Base-by-base conservation (phyloP, 1,140 invertebrate species). In the Leguminivora glycinivorella region DNA sequence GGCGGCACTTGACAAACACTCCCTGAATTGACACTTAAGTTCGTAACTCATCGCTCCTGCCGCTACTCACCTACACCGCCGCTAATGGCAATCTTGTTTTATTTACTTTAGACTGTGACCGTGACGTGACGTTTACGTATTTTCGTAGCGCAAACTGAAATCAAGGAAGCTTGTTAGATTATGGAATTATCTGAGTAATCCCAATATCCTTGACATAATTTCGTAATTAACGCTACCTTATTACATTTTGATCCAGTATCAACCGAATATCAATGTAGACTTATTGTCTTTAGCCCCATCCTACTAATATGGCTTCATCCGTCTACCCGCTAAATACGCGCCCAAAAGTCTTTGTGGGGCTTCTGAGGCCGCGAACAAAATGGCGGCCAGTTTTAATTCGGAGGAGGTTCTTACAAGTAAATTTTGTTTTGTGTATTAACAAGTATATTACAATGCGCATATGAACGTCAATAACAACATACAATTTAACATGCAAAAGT, bases 21-120 rank as follows among this genome's bases (percentile, higher is more conserved):
- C 72, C 78, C 78, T 73, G 73, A 82, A 87, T 84, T 85, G 85
- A 87, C 83, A 87, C 81, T 84, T 75, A 82, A 85, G 80, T 77
- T 82, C 80, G 73, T 82, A 83, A 82, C 77, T 83, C 75, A 81
- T 83, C 83, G 76, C 74, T 70, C 58, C 72, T 67, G 69, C 70
- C 72, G 38, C 70, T 67, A 73, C 71, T 70, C 70, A 56, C 72
- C 67, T 66, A 68, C 26, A n/a, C 52, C 68, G 26, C 17, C 52
- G 58, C 76, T 76, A 79, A 79, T 79, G 69, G 74, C 72, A 72
- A 74, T 73, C 73, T 75, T 63, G 26, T 63, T 63, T 63, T 5
- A n/a, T 60, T 60, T n/a, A 26, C 56, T 29, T 60, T 6, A 60
- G 56, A 17, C 56, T 68, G 70, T 73, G 71, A 73, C 70, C 70